Base-by-base conservation (phyloP, 2,888 invertebrate species). In the Trilocha varians region DNA sequence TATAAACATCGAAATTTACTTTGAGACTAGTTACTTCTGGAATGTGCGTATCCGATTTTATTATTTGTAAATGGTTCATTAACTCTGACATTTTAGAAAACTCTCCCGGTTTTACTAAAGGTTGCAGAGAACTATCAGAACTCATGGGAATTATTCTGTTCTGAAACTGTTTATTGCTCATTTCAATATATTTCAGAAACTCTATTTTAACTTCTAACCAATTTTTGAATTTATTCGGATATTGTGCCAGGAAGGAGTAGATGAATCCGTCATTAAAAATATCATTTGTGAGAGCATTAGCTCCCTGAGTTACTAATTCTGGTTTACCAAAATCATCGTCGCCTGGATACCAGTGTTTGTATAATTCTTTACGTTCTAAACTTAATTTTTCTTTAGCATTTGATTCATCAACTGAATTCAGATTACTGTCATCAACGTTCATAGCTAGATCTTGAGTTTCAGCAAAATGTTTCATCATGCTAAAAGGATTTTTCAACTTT, bases 1-100 rank as follows among this genome's bases (percentile, higher is more conserved):
- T 73, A 45, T 80, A 87, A 6, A 86, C 80, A 59, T 87, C 85
- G 45, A 77, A 87, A 56, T 76, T 59, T 34, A 86, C 53, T 11
- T 38, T 52, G 0, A 85, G 52, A 43, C 45, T 56, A 38, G 61
- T 55, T 42, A 67, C 61, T 11, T 47, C 42, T 3, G 45, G 40
- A 5, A 57, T 34, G 9, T 50, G 54, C 40, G 62, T 65, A 41
- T 64, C 59, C 14, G 53, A 59, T 42, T 60, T 51, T 40, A 86
- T 74, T 14, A 86, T 70, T 40, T 70, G 71, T 32, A 87, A 48
- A 44, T 78, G 76, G 9, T 72, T 59, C 16, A 83, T 49, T 1
- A 80, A 64, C 5, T 67, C 50, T 2, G 49, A 47, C 51, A 70
- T 63, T 48, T 80, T 65, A 1, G 59, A 63, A 43, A 67, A 70